These are phyloP conservation scores for Ennomos fuscantarius DNA, from an alignment of 2,888 invertebrate genomes.

Conservation along the genomic window DNA sequence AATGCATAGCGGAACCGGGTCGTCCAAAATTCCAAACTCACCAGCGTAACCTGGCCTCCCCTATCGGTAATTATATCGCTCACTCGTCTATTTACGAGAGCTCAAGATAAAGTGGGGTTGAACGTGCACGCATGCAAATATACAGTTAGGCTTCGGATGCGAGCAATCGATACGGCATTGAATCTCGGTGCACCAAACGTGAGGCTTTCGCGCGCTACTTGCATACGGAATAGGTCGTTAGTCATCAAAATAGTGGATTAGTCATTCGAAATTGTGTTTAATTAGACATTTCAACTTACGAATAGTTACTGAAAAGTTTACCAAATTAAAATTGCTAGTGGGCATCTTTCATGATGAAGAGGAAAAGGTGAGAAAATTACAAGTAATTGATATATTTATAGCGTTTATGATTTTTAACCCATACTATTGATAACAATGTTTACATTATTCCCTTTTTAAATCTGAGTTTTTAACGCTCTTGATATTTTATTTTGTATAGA, in stretches of 20 bases:
- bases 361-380: conserved; percentile 10
- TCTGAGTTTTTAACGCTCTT: too few species aligned
- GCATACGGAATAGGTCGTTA: conserved; percentile 15
- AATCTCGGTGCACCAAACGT: conserved; percentile 46
- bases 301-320: neutral
- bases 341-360: conserved; percentile 13
- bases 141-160: conserved; percentile 67
- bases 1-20: conserved; percentile 81
- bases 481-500: too few species aligned
- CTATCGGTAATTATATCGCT: conserved; percentile 3
- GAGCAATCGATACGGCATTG: conserved; percentile 39
- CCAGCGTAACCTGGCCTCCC: conserved; percentile 63
- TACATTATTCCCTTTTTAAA: too few species aligned
- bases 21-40: conserved; percentile 71
- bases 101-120: conserved; percentile 54
- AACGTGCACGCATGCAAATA: conserved; percentile 84
- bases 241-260: conserved; percentile 7
- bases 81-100: conserved; percentile 30
- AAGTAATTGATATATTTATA: neutral
- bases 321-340: too few species aligned
- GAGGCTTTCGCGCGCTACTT: conserved; percentile 27
- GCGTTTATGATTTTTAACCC: too few species aligned
- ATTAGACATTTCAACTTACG: neutral
- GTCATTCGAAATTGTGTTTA: neutral
- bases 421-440: too few species aligned